Base-by-base conservation (phyloP, 1,140 invertebrate species). In the Atopsyche davidsoni region DNA sequence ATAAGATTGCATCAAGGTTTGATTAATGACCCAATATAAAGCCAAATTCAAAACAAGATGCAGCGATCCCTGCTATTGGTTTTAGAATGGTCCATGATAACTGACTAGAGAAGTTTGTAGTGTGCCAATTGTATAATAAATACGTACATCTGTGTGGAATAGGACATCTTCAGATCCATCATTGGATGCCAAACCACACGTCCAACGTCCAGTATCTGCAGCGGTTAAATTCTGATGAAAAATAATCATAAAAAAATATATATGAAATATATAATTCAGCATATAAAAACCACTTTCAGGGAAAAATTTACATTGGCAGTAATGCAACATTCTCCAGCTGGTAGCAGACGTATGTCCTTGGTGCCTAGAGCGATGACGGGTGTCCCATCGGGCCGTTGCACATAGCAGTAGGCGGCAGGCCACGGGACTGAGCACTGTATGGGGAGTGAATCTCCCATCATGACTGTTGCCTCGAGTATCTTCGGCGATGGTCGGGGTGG, bases 361-460 rank as follows among this genome's bases (percentile, higher is more conserved):
- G n/a, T n/a, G n/a, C n/a, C n/a, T 31, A 39, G 17, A 23, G 19
- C 3, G 10, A 38, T 23, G 13, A 51, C 2, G 4, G 32, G 23
- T 2, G 21, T 13, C 32, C 45, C 54, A 43, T 51, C 34, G 10
- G 54, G 54, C 2, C 19, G 22, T 11, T 22, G 38, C 17, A 40
- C 39, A 41, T 56, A 56, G 41, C 54, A 56, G 35, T 56, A 56
- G 31, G 38, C 25, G 22, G 49, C 44, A 3, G 48, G 44, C 54
- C 54, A 56, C 10, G 48, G 54, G 2, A 56, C 54, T 11, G 38
- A 36, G 41, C 54, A 56, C 14, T 42, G 18, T 17, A 56, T 4
- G 17, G n/a, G 14, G 7, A 56, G 43, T 4, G 48, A 22, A 10
- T 4, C 23, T 17, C 48, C 48, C 13, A n/a, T n/a, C 2, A 23